Evolutionary conservation across 2,113 vertebrate species (phyloP), one percentile per base, ranked within the genome.

Genomic region (Ranitomeya imitator): DNA sequence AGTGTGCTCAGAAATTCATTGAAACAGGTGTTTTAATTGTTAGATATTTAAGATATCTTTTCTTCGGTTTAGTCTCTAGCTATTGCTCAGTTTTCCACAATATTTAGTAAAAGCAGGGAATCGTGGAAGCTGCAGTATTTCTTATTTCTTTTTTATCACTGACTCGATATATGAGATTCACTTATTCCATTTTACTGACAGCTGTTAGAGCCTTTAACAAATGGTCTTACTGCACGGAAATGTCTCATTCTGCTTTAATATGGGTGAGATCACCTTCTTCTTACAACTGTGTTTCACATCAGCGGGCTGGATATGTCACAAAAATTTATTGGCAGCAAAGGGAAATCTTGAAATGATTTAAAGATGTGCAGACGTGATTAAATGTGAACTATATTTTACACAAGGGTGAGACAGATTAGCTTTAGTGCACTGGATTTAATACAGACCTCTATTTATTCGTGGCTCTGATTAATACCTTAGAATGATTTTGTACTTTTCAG

Each of bases 131-230:
- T 76, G 52, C 52, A 52, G 21, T 21, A 52, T 37, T 37, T 45
- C 37, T 45, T 45, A 45, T 9, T 74, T 76, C 9, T 76, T 52
- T 52, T 52, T 76, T 76, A 15, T 21, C 45, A 76, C 37, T 37
- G 69, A 31, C 73, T 52, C 52, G 18, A 21, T 76, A 52, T 52
- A 18, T 52, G 51, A 19, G 73, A 76, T 76, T 76, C 73, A 76
- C 73, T 76, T 76, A 18, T 76, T 76, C 73, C 73, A 76, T 76
- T 76, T 76, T 52, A 76, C 37, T 76, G 73, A 76, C 73, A 76
- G 73, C 73, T 76, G 73, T 21, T 76, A 52, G 15, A 76, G 16
- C 73, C 18, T 52, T 76, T 76, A 76, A 76, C 73, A 76, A 76
- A 76, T 76, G 37, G 15, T 37, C 73, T 52, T 76, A 21, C 16